phyloP scores from a whole-genome alignment of 1,140 invertebrate species.

The Myzus persicae region DNA sequence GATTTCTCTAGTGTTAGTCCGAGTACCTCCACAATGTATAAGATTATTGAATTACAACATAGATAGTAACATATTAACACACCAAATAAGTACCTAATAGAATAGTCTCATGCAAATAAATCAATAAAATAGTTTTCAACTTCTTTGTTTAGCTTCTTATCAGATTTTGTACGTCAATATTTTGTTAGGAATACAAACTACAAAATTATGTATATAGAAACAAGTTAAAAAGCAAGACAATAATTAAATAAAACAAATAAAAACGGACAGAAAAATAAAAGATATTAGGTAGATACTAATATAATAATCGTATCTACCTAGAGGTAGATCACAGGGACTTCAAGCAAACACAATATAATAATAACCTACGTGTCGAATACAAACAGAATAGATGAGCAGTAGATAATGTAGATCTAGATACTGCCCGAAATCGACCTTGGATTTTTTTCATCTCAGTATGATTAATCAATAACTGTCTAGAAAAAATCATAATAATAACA shows the following conservation, averaged over 20 bases:
- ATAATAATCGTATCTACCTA: not conserved
- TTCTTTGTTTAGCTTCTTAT: not conserved
- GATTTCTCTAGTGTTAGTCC: too few species aligned
- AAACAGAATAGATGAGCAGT: slow-evolving; percentile 32
- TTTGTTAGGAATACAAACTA: not conserved
- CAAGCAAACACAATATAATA: not conserved
- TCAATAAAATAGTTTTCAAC: too few species aligned
- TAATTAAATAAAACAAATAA: not conserved
- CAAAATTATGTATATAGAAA: not conserved
- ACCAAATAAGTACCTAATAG: too few species aligned
- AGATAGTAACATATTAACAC: not conserved
- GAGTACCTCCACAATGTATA: too few species aligned
- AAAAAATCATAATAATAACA: slow-evolving; percentile 32
- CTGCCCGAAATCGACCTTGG: slow-evolving; percentile 26
- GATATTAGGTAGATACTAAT: not conserved
- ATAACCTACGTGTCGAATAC: slow-evolving; percentile 27
- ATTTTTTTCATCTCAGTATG: slow-evolving; percentile 27
- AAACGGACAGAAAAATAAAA: not conserved
- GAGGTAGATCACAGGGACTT: not conserved
- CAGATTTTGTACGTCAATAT: not conserved
- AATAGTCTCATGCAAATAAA: not conserved
- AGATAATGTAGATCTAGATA: not conserved
- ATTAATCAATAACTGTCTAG: slow-evolving; percentile 16
- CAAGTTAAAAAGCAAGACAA: not conserved
- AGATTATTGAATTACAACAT: not conserved